Base-by-base conservation (phyloP, 1,140 invertebrate species). In the Zaprionus lachaisei region DNA sequence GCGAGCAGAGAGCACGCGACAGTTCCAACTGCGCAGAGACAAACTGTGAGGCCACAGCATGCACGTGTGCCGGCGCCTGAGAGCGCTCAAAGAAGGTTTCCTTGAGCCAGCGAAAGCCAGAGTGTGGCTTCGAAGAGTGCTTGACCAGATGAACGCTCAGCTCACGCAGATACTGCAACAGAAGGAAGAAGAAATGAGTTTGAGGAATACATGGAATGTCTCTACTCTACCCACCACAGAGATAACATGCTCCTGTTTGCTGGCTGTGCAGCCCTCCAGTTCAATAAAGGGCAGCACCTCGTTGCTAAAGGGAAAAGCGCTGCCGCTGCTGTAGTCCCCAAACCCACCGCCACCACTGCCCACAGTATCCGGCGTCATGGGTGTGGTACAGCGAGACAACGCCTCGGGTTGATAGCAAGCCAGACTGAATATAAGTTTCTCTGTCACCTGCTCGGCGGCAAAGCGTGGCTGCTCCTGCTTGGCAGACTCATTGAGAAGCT, bases 371-470 rank as follows among this genome's bases (percentile, higher is more conserved):
- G 97, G 96, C 2, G 97, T 96, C 93, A 97, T 94, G 14, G 97
- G 97, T 37, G 97, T 98, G 77, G 95, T 96, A 80, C 95, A 97
- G 84, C 96, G 95, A 0, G 97, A 97, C 7, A 97, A 91, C 1
- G 96, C 96, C 93, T 98, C 97, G 0, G 97, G 97, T 93, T 96
- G 96, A 92, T 97, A 97, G 90, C 96, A 97, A 58, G 96, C 95
- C 74, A 97, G 92, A 57, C 96, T 97, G 31, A 96, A 95, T 72
- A 96, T 94, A 5, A 97, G 93, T 77, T 97, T 96, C 71, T 97
- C 96, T 2, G 95, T 94, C 24, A 97, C 96, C 80, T 95, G 95
- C 66, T 93, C 94, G 1, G 95, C 95, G 68, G 93, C 95, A 76
- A 97, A 97, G 64, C 95, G 94, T 3, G 94, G 93, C 82, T 94